These are phyloP conservation scores for Sorex araneus DNA, from an alignment of 2,113 vertebrate species.

Conservation along the genomic window DNA sequence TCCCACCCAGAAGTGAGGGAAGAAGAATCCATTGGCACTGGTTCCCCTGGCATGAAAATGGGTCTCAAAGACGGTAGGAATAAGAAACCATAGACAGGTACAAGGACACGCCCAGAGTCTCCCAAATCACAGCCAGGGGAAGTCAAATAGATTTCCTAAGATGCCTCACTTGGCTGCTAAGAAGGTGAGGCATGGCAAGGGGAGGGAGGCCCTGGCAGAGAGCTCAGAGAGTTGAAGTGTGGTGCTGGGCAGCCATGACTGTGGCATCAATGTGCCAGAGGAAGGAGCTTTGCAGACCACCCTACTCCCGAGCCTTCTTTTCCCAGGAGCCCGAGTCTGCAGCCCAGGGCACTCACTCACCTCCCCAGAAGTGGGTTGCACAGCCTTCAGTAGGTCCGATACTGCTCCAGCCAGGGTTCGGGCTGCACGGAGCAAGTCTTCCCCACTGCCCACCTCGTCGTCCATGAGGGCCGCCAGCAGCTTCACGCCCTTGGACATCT, in stretches of 20 bases:
- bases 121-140: neutral
- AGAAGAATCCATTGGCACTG: neutral
- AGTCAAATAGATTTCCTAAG: neutral
- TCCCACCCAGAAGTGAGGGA: neutral
- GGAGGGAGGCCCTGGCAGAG: no score
- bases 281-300: neutral
- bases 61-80: neutral
- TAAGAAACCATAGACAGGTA: fast-evolving
- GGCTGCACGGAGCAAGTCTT: conserved; percentile 96
- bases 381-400: conserved; percentile 96
- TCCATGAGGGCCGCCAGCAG: conserved; percentile 98
- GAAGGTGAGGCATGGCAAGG: neutral
- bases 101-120: neutral
- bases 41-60: neutral
- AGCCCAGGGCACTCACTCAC: conserved; percentile 87
- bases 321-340: neutral
- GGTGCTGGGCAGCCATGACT: neutral
- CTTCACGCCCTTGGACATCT: conserved; percentile 99
- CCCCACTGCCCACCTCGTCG: conserved; percentile 97
- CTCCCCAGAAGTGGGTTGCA: conserved; percentile 97
- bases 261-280: neutral
- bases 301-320: neutral
- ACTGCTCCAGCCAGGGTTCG: conserved; percentile 96
- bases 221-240: neutral
- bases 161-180: neutral